Evolutionary conservation across 1,140 invertebrate genomes (phyloP).

Genomic region (Brachionus paranguensis): DNA sequence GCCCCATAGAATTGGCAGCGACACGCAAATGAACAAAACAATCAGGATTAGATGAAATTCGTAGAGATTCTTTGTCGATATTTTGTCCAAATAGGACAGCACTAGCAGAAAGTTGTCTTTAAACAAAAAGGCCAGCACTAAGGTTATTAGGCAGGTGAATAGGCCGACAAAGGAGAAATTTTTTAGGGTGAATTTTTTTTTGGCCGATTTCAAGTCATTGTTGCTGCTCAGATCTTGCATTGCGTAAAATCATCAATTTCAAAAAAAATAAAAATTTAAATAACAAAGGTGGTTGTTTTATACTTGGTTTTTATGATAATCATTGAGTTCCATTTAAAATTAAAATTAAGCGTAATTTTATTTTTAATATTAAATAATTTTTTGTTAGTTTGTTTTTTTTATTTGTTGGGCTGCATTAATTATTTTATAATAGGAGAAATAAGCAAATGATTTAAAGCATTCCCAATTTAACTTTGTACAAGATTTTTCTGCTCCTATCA

Average conservation of each 20-base stretch:
- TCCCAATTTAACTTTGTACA: not conserved
- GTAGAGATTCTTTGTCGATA: not conserved
- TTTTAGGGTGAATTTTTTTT: conserved; percentile 3
- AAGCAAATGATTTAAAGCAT: not conserved
- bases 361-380: not conserved
- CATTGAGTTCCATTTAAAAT: not conserved
- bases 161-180: conserved; percentile 6
- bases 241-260: not conserved
- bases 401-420: not conserved
- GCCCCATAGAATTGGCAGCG: conserved; percentile 20
- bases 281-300: not conserved
- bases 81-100: conserved; percentile 10
- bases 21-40: conserved; percentile 1
- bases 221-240: not conserved
- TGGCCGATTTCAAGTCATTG: not conserved
- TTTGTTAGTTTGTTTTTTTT: not conserved
- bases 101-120: conserved; percentile 1
- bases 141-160: not conserved
- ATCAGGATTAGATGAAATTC: conserved; percentile 25
- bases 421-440: not conserved
- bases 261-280: not conserved
- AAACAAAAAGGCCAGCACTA: not conserved
- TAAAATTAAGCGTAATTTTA: not conserved
- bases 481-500: not conserved
- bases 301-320: not conserved